Conservation (phyloP, 2,797 vertebrate species). For the Pyrocephalus nanus region DNA sequence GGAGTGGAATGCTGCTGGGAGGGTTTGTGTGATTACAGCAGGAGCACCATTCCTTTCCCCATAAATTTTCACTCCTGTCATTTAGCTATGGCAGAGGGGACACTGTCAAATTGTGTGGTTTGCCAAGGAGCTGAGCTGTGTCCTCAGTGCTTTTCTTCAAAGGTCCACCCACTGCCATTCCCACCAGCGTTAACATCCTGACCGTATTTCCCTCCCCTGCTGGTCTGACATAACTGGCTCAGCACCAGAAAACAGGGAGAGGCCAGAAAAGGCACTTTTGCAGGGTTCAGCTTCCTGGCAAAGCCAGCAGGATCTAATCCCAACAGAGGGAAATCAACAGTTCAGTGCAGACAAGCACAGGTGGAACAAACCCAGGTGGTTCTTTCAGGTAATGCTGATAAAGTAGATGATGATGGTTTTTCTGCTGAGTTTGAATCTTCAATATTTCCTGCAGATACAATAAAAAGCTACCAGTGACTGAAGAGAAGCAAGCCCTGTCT, state of each 20-base stretch:
- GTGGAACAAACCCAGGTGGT: neutral
- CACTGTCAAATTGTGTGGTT: neutral
- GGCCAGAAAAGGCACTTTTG: neutral
- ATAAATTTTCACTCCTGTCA: slow-evolving; percentile 4
- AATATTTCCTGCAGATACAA: neutral
- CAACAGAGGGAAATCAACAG: neutral
- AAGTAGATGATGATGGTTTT: neutral
- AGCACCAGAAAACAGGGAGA: neutral
- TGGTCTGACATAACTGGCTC: neutral
- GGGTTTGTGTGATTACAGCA: slow-evolving; percentile 46
- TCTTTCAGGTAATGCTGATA: neutral
- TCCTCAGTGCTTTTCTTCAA: neutral
- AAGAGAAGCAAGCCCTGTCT: neutral
- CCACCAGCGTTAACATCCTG: neutral
- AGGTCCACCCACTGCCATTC: neutral
- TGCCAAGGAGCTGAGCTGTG: neutral
- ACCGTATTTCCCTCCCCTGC: neutral
- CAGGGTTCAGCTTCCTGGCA: neutral
- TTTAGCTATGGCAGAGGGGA: slow-evolving; percentile 15
- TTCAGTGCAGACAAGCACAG: neutral
- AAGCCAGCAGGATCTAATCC: neutral
- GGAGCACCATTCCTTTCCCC: neutral
- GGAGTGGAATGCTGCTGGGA: slow-evolving; percentile 15
- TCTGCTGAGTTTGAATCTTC: neutral
- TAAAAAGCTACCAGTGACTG: neutral